phyloP scores from a whole-genome alignment of 1,140 invertebrate genomes.

The Zophobas morio region DNA sequence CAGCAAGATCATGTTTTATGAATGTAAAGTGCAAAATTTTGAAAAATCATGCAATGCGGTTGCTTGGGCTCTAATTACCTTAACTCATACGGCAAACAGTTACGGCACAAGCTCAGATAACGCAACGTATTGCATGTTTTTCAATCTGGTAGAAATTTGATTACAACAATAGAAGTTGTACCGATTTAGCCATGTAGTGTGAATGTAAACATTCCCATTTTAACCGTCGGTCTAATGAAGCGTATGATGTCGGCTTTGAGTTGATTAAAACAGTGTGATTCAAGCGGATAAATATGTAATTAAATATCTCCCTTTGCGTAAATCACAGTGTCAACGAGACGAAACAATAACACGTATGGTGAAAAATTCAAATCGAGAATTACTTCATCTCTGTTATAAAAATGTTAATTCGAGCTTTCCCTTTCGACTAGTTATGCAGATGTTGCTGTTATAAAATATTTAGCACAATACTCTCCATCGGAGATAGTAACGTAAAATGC shows the following conservation, averaged over 20 bases:
- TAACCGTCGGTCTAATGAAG: not conserved
- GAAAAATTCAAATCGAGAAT: slow-evolving; percentile 19
- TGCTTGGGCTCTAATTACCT: slow-evolving; percentile 6
- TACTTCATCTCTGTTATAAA: slow-evolving; percentile 37
- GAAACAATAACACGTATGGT: slow-evolving; percentile 4
- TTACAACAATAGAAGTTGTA: not conserved
- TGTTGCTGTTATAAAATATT: slow-evolving; percentile 37
- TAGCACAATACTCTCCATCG: slow-evolving; percentile 31
- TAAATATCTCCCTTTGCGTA: not conserved
- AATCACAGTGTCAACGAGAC: not conserved
- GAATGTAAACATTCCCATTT: slow-evolving; percentile 2
- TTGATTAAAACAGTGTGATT: not conserved
- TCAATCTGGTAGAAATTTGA: slow-evolving; percentile 1
- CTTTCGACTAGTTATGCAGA: slow-evolving; percentile 39
- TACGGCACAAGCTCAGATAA: not conserved
- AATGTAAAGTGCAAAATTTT: too few relatives aligned
- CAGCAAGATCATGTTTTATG: too few relatives aligned
- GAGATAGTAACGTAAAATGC: slow-evolving; percentile 38
- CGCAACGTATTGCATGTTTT: slow-evolving; percentile 19
- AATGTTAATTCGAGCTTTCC: slow-evolving; percentile 36
- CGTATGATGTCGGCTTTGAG: not conserved
- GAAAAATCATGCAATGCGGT: not conserved
- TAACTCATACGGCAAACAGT: slow-evolving; percentile 24
- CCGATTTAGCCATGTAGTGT: slow-evolving; percentile 4
- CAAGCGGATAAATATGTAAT: not conserved